Evolutionary conservation across 2,113 vertebrate species (phyloP), one percentile per base, ranked within the genome.

Genomic region (Centropus unirufus): DNA sequence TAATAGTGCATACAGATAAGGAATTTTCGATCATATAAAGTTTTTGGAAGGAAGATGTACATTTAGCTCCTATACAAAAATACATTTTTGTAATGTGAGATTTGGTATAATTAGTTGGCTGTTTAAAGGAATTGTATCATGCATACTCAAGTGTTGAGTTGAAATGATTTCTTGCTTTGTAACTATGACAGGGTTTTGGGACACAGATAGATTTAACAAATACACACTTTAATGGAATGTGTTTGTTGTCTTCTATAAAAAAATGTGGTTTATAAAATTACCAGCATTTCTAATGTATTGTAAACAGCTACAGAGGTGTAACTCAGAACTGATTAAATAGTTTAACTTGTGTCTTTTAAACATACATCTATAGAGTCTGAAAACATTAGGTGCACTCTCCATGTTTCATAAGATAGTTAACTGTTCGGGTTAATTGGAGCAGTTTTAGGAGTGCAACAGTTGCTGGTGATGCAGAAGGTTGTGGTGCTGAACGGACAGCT

Each of bases 401-500:
- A 57, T 51, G 51, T 68, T 86, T 59, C 40, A 14, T 30, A 32
- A 61, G n/a, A 11, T 13, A 9, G 4, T 76, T 52, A 58, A 27
- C 10, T 6, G 61, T 29, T 63, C 76, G 55, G 19, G 27, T 30
- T 66, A 61, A 30, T 19, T 54, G 1, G n/a, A 57, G 52, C 17
- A 47, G 10, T 36, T n/a, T 2, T 0, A 21, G 52, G 1, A 2
- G 24, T 1, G 3, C 3, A 7, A 0, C 6, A 6, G 9, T 5
- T 3, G 39, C 11, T 6, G 3, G 42, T 2, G 44, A 2, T 3
- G 42, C 3, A 17, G n/a, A 2, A 3, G 11, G 5, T 22, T 12
- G 86, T 91, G 92, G 88, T 95, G 86, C 92, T 96, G 93, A 95
- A 96, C 7, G 93, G 91, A 95, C 90, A 97, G 91, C 83, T 87